Evolutionary conservation across 2,888 invertebrate genomes (phyloP), one percentile per base, ranked within the genome.

Genomic region (Agriopis marginaria): DNA sequence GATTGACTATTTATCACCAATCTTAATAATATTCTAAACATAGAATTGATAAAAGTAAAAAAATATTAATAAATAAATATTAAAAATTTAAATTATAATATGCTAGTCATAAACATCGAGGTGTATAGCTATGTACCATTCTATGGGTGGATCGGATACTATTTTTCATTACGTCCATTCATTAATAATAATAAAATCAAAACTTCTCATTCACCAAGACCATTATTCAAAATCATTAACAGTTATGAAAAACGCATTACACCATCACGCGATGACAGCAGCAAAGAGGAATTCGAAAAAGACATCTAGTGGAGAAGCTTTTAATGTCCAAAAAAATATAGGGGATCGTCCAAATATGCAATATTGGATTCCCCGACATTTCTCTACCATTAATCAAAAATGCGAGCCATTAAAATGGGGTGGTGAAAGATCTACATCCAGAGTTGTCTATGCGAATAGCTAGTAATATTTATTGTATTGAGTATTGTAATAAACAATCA

Each of bases 361-460:
- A 76, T 74, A 76, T 71, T 73, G 73, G 83, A 87, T 86, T 84
- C 84, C 86, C 90, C 88, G 78, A 80, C 68, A 56, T 85, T 86
- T 83, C 84, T 78, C 79, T 77, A 76, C 82, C 91, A 93, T 93
- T 92, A 92, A 93, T 93, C 93, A 93, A 92, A 68, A 70, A 90
- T 85, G 87, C 82, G 82, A 83, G 86, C 89, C 89, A 92, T 90
- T 89, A 89, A 89, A 88, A 89, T 89, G 85, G 93, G 92, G 93
- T 89, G 92, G 86, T 78, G 91, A 91, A 87, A 88, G 87, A 87
- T 87, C 84, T 85, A 87, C 86, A 85, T 85, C 89, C 85, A 89
- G 89, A 86, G 86, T 88, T 88, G 86, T 90, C 88, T 89, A 86
- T 87, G 74, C 81, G 83, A 84, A 85, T 86, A 66, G 78, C 79